Percentiles rank a stretch among this genome's conserved stretches.
phyloP scores from a whole-genome alignment of 2,113 vertebrate genomes.

The Caracal caracal region DNA sequence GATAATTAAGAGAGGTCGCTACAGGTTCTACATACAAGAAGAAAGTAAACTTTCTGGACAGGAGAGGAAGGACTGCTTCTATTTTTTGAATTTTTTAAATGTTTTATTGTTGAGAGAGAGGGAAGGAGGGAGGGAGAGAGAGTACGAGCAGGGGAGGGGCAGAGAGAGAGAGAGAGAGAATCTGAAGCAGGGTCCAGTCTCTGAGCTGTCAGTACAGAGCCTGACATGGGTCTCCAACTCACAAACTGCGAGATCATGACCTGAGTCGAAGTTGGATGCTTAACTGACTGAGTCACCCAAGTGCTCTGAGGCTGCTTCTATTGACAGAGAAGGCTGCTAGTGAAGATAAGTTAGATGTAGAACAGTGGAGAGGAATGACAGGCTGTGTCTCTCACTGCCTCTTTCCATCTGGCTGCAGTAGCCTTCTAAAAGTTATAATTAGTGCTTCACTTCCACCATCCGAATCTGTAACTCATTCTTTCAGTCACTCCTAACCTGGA shows the following conservation, averaged over 20 bases:
- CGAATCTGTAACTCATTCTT: neutral
- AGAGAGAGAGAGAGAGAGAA: no score
- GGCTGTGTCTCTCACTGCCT: neutral
- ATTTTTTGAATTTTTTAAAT: neutral
- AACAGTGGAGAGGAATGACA: neutral
- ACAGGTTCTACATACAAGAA: neutral
- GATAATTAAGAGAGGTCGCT: neutral
- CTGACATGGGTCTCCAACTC: no score
- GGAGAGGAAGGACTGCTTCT: neutral
- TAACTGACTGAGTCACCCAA: no score
- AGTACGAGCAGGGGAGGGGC: no score
- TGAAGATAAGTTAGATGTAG: neutral
- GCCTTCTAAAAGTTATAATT: neutral
- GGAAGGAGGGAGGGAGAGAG: no score
- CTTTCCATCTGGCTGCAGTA: neutral
- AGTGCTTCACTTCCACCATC: neutral
- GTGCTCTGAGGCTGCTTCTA: neutral
- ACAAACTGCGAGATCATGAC: no score
- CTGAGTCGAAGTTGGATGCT: no score
- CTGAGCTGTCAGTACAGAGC: no score
- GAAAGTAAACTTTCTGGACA: neutral
- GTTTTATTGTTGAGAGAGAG: no score
- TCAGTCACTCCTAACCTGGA: neutral
- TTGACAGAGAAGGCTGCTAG: neutral
- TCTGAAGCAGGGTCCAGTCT: no score